Evolutionary conservation across 2,797 vertebrate species (phyloP), one percentile per base, ranked within the genome.

Genomic region (Girardinus metallicus): DNA sequence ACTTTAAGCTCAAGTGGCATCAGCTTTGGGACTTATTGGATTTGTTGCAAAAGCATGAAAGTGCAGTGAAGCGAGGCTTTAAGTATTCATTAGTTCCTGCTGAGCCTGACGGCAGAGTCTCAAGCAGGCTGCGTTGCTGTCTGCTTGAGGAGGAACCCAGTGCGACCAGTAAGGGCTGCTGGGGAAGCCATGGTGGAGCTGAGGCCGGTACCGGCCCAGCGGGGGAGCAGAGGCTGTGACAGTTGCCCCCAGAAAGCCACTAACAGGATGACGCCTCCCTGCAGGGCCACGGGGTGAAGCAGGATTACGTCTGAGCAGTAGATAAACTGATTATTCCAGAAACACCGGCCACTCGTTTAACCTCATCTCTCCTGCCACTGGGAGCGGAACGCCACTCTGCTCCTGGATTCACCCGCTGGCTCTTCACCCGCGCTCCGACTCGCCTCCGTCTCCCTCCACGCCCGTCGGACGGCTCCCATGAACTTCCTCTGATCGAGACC

Each of bases 291-390:
- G 85, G 92, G 95, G 94, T 95, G 95, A 97, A 97, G 95, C 60
- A 93, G 95, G 97, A 97, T 99, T 98, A 99, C 92, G 96, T 97
- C 96, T 96, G 96, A 98, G 96, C 89, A 94, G 93, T 91, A 97
- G 96, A 96, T 97, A 97, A 98, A 95, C 93, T 96, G 97, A 97
- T 99, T 97, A 97, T 96, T 96, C 96, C 95, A 89, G 93, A 97
- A 96, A 96, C 92, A 85, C 95, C 92, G 92, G 88, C 91, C 94
- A 92, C 92, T 93, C 93, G 94, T 92, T 94, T 95, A 92, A 96
- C 95, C 94, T 96, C 88, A 81, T 96, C 95, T 95, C 92, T 94
- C 93, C 83, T 88, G 84, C 87, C 90, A 82, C 86, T 60, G 55
- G 51, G n/a, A 16, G 73, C 60, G 66, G 51, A 34, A 68, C 46